These are phyloP conservation scores for Thalassoma bifasciatum DNA, from an alignment of 2,113 vertebrate genomes.

Conservation along the genomic window DNA sequence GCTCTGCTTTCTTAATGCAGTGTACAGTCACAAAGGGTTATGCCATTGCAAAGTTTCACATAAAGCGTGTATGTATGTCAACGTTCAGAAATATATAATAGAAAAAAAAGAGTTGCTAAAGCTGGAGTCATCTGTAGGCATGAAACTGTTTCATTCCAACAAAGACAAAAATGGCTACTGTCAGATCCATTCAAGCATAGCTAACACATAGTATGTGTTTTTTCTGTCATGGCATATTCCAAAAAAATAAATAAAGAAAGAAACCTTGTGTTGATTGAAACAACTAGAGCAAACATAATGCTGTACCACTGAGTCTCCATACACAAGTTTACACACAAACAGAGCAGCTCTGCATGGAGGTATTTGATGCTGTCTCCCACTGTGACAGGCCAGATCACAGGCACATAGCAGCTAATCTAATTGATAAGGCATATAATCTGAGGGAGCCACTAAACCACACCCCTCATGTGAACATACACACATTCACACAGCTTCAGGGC, in stretches of 20 bases:
- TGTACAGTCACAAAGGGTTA: too few species aligned
- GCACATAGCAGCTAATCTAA: constrained; percentile 68
- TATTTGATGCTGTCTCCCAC: constrained; percentile 30
- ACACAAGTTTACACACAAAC: constrained; percentile 21
- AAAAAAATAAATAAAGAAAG: constrained; percentile 42
- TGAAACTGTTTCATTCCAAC: too few species aligned
- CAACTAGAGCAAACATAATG: constrained; percentile 64
- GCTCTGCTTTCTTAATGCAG: background rate
- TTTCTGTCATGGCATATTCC: background rate
- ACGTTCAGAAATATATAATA: too few species aligned
- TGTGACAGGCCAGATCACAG: constrained; percentile 43
- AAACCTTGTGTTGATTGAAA: constrained; percentile 48
- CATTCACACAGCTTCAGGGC: constrained; percentile 36
- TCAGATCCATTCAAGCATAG: background rate
- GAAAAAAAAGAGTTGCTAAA: too few species aligned
- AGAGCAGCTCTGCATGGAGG: constrained; percentile 27
- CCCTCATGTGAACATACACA: constrained; percentile 6
- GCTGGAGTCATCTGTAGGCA: too few species aligned
- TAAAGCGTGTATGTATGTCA: too few species aligned
- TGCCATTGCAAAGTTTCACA: too few species aligned
- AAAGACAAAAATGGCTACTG: background rate
- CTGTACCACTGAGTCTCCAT: constrained; percentile 14
- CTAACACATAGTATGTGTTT: background rate
- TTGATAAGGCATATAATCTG: constrained; percentile 62
- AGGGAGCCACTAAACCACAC: constrained; percentile 47